phyloP scores from a whole-genome alignment of 1,140 invertebrate genomes.

The Leptoteleia sp. region DNA sequence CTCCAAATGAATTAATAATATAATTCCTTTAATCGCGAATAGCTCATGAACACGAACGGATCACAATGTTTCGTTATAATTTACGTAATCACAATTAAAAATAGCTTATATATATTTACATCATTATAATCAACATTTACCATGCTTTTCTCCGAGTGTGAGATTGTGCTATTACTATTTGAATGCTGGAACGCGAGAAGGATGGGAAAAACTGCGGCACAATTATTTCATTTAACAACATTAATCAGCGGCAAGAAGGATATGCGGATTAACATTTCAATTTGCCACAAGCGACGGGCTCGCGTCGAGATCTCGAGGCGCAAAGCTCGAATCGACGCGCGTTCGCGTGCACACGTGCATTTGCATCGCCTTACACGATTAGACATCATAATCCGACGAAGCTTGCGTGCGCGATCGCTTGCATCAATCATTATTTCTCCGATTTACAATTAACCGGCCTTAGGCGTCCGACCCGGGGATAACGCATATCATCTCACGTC shows the following conservation, averaged over 20 bases:
- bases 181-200: no score
- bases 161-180: no score
- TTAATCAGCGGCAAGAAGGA: constrained; percentile 66
- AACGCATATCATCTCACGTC: constrained; percentile 61
- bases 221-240: constrained; percentile 66
- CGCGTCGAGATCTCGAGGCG: constrained; percentile 20
- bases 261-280: constrained; percentile 70
- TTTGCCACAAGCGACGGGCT: constrained; percentile 53
- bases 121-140: no score
- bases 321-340: constrained; percentile 30
- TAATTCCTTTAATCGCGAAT: no score
- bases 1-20: no score
- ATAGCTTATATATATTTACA: no score
- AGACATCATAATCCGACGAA: constrained; percentile 55
- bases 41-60: no score
- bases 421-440: constrained; percentile 57
- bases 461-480: constrained; percentile 46
- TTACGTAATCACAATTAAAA: no score
- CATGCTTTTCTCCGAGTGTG: no score
- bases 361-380: constrained; percentile 56
- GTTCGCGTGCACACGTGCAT: constrained; percentile 51
- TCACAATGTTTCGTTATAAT: no score
- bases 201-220: constrained; percentile 18
- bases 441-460: constrained; percentile 59
- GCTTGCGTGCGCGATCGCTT: constrained; percentile 49